These are phyloP conservation scores for Drosophila leontia DNA, from an alignment of 1,140 invertebrate species.

Conservation along the genomic window DNA sequence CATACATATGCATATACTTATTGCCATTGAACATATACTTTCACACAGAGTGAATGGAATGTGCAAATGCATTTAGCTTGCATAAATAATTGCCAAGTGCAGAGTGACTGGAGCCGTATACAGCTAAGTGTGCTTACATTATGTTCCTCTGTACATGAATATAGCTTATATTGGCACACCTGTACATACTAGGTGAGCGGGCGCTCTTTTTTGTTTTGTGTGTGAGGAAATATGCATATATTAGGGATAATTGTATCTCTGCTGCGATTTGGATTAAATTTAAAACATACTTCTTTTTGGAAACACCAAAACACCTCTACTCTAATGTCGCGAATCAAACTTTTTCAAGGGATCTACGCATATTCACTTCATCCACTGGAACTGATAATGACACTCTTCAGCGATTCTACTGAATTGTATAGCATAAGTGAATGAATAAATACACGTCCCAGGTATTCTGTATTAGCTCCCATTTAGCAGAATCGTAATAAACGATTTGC, in stretches of 20 bases:
- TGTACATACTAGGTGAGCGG: neutral
- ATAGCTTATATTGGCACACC: neutral
- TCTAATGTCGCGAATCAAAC: no score
- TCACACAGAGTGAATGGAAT: neutral
- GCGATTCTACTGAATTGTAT: neutral
- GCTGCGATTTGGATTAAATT: neutral
- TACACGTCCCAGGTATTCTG: neutral
- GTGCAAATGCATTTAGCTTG: constrained; percentile 5
- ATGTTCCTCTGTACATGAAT: neutral
- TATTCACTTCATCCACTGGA: no score
- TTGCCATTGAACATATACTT: neutral
- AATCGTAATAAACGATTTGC: neutral
- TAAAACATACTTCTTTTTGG: neutral
- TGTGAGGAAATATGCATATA: neutral
- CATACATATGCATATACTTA: neutral
- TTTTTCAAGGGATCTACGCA: no score
- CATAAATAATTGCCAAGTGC: constrained; percentile 10
- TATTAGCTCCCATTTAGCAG: neutral
- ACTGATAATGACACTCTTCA: neutral
- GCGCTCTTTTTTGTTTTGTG: neutral
- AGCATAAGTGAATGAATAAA: neutral
- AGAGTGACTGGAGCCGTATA: neutral
- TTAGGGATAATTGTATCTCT: neutral
- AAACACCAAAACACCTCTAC: no score
- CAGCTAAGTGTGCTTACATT: neutral